Evolutionary conservation across 2,888 invertebrate species (phyloP).

Genomic region (Watsonalla binaria): DNA sequence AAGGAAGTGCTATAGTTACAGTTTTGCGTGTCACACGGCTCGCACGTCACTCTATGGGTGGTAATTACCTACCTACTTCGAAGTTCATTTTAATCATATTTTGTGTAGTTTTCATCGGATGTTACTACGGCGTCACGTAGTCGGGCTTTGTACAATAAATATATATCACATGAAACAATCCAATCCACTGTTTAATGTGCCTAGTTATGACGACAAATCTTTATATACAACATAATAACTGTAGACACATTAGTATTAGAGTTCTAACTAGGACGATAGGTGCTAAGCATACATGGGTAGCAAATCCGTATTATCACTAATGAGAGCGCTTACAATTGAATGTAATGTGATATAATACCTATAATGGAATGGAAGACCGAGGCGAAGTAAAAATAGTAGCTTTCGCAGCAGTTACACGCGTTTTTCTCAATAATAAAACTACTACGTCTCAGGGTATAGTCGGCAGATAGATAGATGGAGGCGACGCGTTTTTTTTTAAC

Average conservation of each 20-base stretch:
- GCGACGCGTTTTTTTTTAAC: slow-evolving; percentile 74
- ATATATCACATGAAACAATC: no score
- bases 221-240: no score
- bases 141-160: no score
- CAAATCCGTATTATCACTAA: no score
- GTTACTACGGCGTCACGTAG: no score
- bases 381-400: slow-evolving; percentile 2
- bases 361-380: no score
- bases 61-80: slow-evolving; percentile 16
- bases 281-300: no score
- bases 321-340: neutral
- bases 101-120: no score
- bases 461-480: slow-evolving; percentile 58
- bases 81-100: neutral
- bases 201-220: no score
- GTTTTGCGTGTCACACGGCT: slow-evolving; percentile 60
- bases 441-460: slow-evolving; percentile 41
- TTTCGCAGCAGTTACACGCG: slow-evolving; percentile 16
- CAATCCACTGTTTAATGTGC: no score
- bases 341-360: neutral
- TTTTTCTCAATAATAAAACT: slow-evolving; percentile 42
- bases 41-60: slow-evolving; percentile 55
- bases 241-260: no score
- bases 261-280: no score
- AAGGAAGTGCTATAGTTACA: slow-evolving; percentile 56